Evolutionary conservation across 1,140 invertebrate genomes (phyloP), one percentile per base, ranked within the genome.

Genomic region (Octopus sinensis): DNA sequence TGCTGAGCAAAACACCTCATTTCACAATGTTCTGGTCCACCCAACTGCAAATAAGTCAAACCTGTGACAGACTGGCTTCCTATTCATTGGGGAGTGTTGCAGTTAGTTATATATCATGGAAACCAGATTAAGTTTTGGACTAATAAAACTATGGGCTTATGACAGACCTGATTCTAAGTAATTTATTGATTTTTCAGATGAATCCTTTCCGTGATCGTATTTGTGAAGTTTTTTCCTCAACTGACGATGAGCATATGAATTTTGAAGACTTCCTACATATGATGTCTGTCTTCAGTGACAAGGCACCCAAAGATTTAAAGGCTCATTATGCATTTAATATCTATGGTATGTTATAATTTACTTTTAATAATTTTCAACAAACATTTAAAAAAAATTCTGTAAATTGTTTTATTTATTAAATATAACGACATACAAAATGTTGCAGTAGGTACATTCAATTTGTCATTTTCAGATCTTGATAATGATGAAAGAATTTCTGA

Each of bases 171-270:
- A 43, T 43, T 43, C 30, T 43, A 43, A 43, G 30, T 43, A 43
- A 43, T 43, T 43, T 43, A 43, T 0, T 43, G 30, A 43, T 3
- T 43, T 43, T 43, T 43, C 71, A 87, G 86, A 83, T 85, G 43
- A 87, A 87, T 79, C 86, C 86, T 13, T 87, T 86, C 79, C 68
- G 81, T 54, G 85, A 87, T 43, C 80, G 86, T n/a, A 85, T 87
- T 17, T 82, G 83, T 82, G 30, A 79, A 17, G 85, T 87, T 17
- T 87, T 87, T 78, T 85, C 84, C 13, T 84, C 84, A n/a, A 73
- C 4, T 23, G 71, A 80, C 68, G 82, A 83, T 75, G 82, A 83
- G 43, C 53, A 76, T 91, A 91, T 54, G 86, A 95, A 83, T 17
- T 86, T 86, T 85, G 85, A 86, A 79, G 85, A 86, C 78, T 88